A percentile compares a stretch with the other conserved stretches of the same genome.
Evolutionary conservation across 2,888 invertebrate genomes (phyloP).

Genomic region (Mesopsocus fuscifrons): DNA sequence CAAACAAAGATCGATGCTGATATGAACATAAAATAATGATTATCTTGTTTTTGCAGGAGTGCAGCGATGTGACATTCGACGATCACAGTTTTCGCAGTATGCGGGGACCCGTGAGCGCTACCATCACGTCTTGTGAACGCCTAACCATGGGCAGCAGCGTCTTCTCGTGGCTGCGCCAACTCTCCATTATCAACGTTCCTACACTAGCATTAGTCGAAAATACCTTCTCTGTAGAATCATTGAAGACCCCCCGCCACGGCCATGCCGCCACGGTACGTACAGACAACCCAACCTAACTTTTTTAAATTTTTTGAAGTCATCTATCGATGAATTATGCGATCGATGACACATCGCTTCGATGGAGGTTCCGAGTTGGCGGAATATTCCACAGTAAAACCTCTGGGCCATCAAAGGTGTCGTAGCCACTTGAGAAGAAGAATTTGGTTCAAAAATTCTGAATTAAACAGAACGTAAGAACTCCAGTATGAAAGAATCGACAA

Average conservation of each 20-base stretch:
- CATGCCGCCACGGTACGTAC: constrained; percentile 26
- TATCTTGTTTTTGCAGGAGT: constrained; percentile 29
- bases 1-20: too few relatives aligned
- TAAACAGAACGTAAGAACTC: too few relatives aligned
- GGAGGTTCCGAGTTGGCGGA: too few relatives aligned
- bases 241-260: too few relatives aligned
- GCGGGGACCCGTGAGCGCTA: constrained; percentile 40
- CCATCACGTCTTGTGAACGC: constrained; percentile 34
- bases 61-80: constrained; percentile 38
- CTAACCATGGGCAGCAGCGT: constrained; percentile 40
- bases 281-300: neutral
- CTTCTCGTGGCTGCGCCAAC: constrained; percentile 43
- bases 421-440: too few relatives aligned
- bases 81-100: constrained; percentile 41
- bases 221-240: constrained; percentile 42
- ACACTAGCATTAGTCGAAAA: constrained; percentile 35
- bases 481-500: too few relatives aligned
- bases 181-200: constrained; percentile 36
- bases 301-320: constrained; percentile 9
- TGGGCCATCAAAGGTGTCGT: too few relatives aligned
- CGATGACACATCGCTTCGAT: too few relatives aligned
- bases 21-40: too few relatives aligned
- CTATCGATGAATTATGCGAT: too few relatives aligned
- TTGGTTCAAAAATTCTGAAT: too few relatives aligned
- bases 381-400: too few relatives aligned